Evolutionary conservation across 2,888 invertebrate genomes (phyloP).

Genomic region (Drosophila diplacantha): DNA sequence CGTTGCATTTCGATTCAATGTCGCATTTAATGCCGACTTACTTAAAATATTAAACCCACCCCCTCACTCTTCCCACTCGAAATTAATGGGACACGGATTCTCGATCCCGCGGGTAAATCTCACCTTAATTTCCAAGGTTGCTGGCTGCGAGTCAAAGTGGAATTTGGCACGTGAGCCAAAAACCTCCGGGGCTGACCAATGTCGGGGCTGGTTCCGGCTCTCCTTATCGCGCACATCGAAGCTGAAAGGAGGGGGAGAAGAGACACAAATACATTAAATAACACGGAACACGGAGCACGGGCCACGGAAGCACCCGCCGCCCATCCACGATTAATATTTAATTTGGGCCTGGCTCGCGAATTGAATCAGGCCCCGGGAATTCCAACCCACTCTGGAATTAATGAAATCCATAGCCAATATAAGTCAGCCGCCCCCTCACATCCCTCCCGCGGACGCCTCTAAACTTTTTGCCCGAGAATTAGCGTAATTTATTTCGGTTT

Average conservation of each 20-base stretch:
- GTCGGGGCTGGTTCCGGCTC: conserved; percentile 84
- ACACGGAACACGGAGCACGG: conserved; percentile 28
- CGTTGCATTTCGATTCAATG: conserved; percentile 17
- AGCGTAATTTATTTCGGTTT: conserved; percentile 58
- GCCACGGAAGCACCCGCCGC: conserved; percentile 19
- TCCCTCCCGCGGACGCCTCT: conserved; percentile 8
- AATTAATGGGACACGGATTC: conserved; percentile 13
- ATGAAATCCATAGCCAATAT: conserved; percentile 54
- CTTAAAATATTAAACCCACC: conserved; percentile 21
- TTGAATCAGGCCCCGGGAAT: conserved; percentile 29
- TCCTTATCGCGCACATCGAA: conserved; percentile 92
- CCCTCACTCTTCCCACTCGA: background rate
- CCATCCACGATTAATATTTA: conserved; percentile 32
- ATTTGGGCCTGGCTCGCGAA: conserved; percentile 32
- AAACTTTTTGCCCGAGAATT: conserved; percentile 51
- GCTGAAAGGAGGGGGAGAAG: conserved; percentile 78
- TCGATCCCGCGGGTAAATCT: conserved; percentile 35
- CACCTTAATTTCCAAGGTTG: conserved; percentile 86
- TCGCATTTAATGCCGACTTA: conserved; percentile 35
- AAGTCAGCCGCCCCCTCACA: conserved; percentile 23
- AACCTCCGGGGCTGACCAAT: conserved; percentile 91
- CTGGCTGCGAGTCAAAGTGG: conserved; percentile 87
- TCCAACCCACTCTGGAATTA: conserved; percentile 32
- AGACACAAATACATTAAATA: conserved; percentile 44
- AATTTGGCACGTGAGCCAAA: conserved; percentile 93